These are phyloP conservation scores for Macrosiphum euphorbiae DNA, from an alignment of 2,888 invertebrate genomes.

Conservation along the genomic window DNA sequence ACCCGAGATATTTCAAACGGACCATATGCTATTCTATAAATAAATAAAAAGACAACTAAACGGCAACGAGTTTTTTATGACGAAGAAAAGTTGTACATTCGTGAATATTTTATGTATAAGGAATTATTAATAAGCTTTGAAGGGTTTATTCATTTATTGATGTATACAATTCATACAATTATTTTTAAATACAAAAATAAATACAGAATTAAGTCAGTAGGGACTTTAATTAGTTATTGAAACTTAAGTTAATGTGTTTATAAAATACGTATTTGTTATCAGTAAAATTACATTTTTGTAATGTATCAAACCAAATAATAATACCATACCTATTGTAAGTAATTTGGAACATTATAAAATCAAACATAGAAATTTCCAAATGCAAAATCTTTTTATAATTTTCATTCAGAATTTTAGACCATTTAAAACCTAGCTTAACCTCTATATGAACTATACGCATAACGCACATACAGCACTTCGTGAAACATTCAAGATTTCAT, in stretches of 20 bases:
- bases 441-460: neutral
- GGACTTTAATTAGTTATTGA: neutral
- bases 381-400: neutral
- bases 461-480: neutral
- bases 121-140: neutral
- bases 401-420: neutral
- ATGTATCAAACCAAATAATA: neutral
- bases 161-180: neutral
- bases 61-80: neutral
- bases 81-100: neutral
- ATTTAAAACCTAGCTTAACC: neutral
- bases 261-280: neutral
- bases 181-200: neutral
- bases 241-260: neutral
- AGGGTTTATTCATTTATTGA: neutral
- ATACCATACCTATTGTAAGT: neutral
- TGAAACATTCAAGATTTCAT: neutral
- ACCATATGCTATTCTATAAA: neutral
- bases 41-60: constrained; percentile 35
- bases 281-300: neutral
- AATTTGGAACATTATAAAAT: neutral
- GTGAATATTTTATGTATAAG: constrained; percentile 7
- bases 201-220: neutral
- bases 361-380: neutral
- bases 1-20: neutral